Percentiles rank a stretch among this genome's conserved stretches.
These are phyloP conservation scores for Rhinichthys klamathensis DNA, from an alignment of 2,113 vertebrate genomes.

Conservation along the genomic window DNA sequence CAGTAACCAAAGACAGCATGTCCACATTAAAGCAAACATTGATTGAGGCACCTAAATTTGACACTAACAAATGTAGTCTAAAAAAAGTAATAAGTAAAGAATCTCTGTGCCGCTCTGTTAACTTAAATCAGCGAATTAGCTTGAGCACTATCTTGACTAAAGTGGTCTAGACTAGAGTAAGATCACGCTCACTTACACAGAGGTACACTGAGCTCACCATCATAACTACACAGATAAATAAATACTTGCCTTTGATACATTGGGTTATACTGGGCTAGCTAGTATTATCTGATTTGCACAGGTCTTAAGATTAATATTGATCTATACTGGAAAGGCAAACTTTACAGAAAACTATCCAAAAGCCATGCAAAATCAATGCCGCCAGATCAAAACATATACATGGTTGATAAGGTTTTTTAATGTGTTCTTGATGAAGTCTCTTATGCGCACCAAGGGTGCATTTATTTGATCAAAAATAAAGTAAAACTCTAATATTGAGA, in stretches of 20 bases:
- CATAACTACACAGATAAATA: neutral
- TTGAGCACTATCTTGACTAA: neutral
- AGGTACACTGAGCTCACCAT: neutral
- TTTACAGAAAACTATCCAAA: neutral
- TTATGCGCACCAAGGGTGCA: neutral
- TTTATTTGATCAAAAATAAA: neutral
- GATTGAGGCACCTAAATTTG: neutral
- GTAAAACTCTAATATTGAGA: neutral
- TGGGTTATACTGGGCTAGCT: neutral
- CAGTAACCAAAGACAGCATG: neutral
- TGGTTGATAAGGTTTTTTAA: neutral
- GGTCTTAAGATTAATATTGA: neutral
- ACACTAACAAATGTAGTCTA: neutral
- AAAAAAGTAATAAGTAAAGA: neutral
- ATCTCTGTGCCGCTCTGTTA: neutral
- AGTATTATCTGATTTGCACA: neutral
- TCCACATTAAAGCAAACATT: neutral
- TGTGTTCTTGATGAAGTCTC: neutral
- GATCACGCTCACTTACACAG: neutral
- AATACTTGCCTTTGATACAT: neutral
- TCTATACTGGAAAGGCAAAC: neutral
- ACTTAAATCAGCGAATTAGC: neutral
- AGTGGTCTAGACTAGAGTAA: neutral
- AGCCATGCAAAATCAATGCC: neutral
- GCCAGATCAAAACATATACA: neutral